A percentile compares a stretch with the other conserved stretches of the same genome.
Evolutionary conservation across 92 coral and sea anemone genomes (phyloP).

Genomic region (Blastomussa wellsi): DNA sequence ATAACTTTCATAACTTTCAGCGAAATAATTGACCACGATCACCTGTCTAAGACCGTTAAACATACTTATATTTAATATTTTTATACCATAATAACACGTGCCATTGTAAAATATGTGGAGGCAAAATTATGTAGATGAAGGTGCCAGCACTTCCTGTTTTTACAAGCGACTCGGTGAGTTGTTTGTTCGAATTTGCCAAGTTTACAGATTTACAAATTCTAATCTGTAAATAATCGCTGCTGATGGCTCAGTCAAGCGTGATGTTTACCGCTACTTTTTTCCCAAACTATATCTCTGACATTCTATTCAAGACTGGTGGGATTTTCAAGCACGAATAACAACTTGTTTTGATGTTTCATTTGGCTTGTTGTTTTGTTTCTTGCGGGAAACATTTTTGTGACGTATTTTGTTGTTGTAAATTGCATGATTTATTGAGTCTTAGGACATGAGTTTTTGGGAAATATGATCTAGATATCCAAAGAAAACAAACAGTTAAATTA

Average conservation of each 20-base stretch:
- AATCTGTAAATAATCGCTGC: neutral
- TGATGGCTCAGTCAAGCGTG: neutral
- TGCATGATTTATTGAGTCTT: neutral
- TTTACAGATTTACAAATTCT: constrained; percentile 14
- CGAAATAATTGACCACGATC: neutral
- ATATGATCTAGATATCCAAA: neutral
- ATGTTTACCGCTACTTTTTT: neutral
- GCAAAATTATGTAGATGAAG: neutral
- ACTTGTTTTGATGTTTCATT: neutral
- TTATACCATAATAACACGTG: too few species aligned
- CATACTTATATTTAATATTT: neutral
- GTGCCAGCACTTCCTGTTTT: constrained; percentile 30
- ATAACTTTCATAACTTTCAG: neutral
- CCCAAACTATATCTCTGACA: neutral
- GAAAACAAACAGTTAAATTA: neutral
- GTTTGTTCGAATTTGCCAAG: constrained; percentile 15
- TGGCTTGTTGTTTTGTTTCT: neutral
- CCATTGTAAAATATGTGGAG: neutral
- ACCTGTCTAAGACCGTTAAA: neutral
- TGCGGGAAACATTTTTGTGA: constrained; percentile 9
- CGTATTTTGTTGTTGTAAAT: neutral
- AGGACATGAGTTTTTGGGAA: neutral
- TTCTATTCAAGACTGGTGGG: neutral
- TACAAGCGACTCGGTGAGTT: neutral
- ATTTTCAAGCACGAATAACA: neutral